Conservation (phyloP, 2,797 vertebrate species). For the Sebastes nivosus region DNA sequence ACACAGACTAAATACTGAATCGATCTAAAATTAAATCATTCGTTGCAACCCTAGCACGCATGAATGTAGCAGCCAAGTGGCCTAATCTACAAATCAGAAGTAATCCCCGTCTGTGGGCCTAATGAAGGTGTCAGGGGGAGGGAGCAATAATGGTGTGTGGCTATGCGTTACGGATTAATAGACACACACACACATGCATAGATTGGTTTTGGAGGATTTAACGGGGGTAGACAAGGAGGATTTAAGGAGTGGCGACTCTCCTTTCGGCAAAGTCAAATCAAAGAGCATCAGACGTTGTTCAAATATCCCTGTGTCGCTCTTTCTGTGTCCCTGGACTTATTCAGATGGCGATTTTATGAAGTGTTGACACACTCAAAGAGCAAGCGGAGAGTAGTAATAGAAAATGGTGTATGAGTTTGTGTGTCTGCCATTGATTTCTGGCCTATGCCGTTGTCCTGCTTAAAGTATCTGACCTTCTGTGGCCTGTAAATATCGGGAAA, state of each 20-base stretch:
- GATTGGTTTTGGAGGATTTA: slow-evolving; percentile 55
- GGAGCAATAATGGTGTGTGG: slow-evolving; percentile 63
- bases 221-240: slow-evolving; percentile 24
- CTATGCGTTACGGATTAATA: slow-evolving; percentile 71
- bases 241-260: slow-evolving; percentile 45
- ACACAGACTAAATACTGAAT: neutral
- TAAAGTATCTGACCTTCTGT: slow-evolving; percentile 68
- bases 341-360: slow-evolving; percentile 64
- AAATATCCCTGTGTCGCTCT: slow-evolving; percentile 29
- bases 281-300: slow-evolving; percentile 41
- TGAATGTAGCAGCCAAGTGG: slow-evolving; percentile 6
- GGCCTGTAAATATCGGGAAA: slow-evolving; percentile 68
- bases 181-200: slow-evolving; percentile 30
- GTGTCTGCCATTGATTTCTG: slow-evolving; percentile 60
- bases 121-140: slow-evolving; percentile 78
- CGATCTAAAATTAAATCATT: neutral
- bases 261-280: slow-evolving; percentile 54
- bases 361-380: slow-evolving; percentile 62
- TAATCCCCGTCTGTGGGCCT: slow-evolving; percentile 54
- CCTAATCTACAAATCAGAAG: slow-evolving; percentile 39
- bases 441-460: slow-evolving; percentile 49
- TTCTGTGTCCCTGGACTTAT: slow-evolving; percentile 52
- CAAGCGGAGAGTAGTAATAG: slow-evolving; percentile 23
- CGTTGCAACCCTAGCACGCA: neutral
- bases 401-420: slow-evolving; percentile 46